phyloP scores from a whole-genome alignment of 1,140 invertebrate species.

The Heliconius melpomene region DNA sequence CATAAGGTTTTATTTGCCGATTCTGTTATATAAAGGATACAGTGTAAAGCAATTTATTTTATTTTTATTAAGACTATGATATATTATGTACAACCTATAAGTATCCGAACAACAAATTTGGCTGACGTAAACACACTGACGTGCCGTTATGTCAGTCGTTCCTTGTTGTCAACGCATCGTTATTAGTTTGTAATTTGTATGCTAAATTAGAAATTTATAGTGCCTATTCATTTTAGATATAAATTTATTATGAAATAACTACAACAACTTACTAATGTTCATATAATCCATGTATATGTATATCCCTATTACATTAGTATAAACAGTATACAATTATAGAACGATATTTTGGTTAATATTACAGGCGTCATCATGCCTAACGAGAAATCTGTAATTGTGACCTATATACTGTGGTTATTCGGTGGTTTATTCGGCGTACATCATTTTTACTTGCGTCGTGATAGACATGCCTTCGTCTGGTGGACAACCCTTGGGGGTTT shows the following conservation, averaged over 20 bases:
- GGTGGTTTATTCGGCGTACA: constrained; percentile 94
- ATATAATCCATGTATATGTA: neutral
- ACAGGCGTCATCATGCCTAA: constrained; percentile 42
- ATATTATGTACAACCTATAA: neutral
- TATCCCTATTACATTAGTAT: neutral
- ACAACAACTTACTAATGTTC: neutral
- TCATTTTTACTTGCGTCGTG: constrained; percentile 93
- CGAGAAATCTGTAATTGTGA: constrained; percentile 85
- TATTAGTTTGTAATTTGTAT: neutral
- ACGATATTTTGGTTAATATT: neutral
- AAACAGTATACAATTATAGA: neutral
- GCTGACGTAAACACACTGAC: constrained; percentile 24
- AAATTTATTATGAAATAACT: neutral
- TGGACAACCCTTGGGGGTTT: constrained; percentile 93
- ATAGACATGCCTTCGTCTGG: constrained; percentile 95
- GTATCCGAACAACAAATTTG: constrained; percentile 17
- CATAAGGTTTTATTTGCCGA: no score
- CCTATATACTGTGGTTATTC: constrained; percentile 93
- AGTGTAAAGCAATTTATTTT: no score
- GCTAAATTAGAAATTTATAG: neutral
- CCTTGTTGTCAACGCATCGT: constrained; percentile 10
- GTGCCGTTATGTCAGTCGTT: constrained; percentile 17
- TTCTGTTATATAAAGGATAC: no score
- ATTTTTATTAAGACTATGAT: no score
- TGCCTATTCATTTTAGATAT: neutral